Evolutionary conservation across 2,888 invertebrate genomes (phyloP), one percentile per base, ranked within the genome.

Genomic region (Athrips mouffetella): DNA sequence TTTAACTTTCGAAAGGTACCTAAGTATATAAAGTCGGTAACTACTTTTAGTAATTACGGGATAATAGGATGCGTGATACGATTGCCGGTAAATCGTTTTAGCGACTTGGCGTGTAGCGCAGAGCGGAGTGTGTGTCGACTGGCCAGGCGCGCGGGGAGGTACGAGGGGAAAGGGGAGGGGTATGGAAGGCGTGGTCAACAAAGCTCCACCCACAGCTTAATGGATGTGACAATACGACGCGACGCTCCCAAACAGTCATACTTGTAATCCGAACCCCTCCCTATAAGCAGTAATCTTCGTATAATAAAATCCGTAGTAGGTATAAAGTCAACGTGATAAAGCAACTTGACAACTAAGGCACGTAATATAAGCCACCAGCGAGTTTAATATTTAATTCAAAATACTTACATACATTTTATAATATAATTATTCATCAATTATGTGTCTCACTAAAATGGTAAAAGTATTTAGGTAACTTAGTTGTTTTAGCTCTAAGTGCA

Each of bases 211-310:
- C 72, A 65, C 67, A 66, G 70, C 76, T 80, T 86, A 85, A 84
- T 87, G 83, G 84, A 84, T 82, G 79, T 87, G 84, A 87, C 84
- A 86, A 87, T 77, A 81, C 77, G 45, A 44, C 35, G 82, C n/a
- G n/a, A 80, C 81, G 84, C 80, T 80, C 81, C 83, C 79, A 70
- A 77, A 78, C 75, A 69, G 65, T 58, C 67, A 67, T 66, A 80
- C 76, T 73, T 73, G 76, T 83, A 84, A 83, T 82, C 84, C 78
- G 76, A 76, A 77, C 76, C 78, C 76, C 83, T 72, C 77, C 69
- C 69, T 68, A 62, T 70, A 70, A 69, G 62, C 70, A 59, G 62
- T 74, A 70, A 73, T 70, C 70, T 73, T 30, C 39, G 62, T 64
- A 54, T 63, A 54, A 54, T 53, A 50, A 62, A 60, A 62, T 63